These are phyloP conservation scores for Ephialtes manifestator DNA, from an alignment of 2,888 invertebrate genomes.

Conservation along the genomic window DNA sequence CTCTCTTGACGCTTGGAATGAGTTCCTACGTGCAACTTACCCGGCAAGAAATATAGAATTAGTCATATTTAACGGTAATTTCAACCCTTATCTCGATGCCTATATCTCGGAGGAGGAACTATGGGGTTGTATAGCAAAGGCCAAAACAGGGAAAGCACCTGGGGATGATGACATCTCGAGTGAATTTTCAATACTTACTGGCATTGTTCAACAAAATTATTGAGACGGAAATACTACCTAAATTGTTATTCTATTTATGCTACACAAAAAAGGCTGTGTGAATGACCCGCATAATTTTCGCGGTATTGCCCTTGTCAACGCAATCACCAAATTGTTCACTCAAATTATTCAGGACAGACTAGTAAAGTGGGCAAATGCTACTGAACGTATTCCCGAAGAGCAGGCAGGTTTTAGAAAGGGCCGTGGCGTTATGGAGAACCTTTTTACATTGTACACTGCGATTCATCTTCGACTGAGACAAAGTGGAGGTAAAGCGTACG, in stretches of 20 bases:
- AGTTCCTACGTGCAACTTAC: too few relatives aligned
- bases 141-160: conserved; percentile 62
- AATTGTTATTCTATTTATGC: conserved; percentile 42
- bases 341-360: conserved; percentile 22
- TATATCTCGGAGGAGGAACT: too few relatives aligned
- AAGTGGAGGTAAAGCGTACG: too few relatives aligned
- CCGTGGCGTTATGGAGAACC: too few relatives aligned
- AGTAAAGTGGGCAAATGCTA: neutral
- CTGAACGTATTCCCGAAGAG: conserved; percentile 7
- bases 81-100: too few relatives aligned
- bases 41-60: too few relatives aligned
- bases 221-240: conserved; percentile 3
- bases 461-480: too few relatives aligned
- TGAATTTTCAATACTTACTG: conserved; percentile 52
- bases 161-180: conserved; percentile 61
- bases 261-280: conserved; percentile 69
- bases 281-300: conserved; percentile 66
- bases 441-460: too few relatives aligned
- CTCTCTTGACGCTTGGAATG: too few relatives aligned
- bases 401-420: too few relatives aligned
- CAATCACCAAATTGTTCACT: conserved; percentile 24
- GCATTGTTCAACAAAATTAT: conserved; percentile 59
- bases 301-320: conserved; percentile 27
- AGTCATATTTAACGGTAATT: too few relatives aligned
- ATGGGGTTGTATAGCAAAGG: conserved; percentile 11